Conservation (phyloP, 2,888 invertebrate species). For the Piscicola geometra region DNA sequence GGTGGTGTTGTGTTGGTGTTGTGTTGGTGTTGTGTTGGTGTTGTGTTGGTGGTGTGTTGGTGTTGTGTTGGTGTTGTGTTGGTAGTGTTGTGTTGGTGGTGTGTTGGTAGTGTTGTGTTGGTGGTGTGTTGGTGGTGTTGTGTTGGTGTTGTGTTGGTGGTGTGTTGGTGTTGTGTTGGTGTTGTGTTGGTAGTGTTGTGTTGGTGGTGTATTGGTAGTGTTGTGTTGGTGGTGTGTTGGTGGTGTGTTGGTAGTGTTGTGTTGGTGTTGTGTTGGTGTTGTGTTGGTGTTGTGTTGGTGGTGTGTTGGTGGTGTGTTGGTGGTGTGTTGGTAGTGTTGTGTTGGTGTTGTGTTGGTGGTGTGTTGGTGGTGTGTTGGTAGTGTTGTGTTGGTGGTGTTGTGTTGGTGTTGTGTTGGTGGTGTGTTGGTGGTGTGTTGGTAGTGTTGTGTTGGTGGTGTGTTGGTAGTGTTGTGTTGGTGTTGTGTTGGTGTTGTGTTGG, state of each 20-base stretch:
- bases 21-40: constrained; percentile 2
- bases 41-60: not conserved
- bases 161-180: no score
- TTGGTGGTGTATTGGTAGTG: not conserved
- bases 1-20: no score
- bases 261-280: no score
- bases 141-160: no score
- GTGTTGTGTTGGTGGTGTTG: constrained; percentile 10
- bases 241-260: no score
- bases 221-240: not conserved
- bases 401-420: not conserved
- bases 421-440: no score
- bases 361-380: no score
- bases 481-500: not conserved
- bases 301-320: not conserved
- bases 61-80: not conserved
- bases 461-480: no score
- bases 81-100: not conserved
- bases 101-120: not conserved
- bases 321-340: not conserved
- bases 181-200: constrained; percentile 5
- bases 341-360: no score
- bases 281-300: not conserved
- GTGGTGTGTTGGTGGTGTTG: not conserved
- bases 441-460: not conserved